These are phyloP conservation scores for Zenarchopterus dispar DNA, from an alignment of 2,797 vertebrate genomes.

Conservation along the genomic window DNA sequence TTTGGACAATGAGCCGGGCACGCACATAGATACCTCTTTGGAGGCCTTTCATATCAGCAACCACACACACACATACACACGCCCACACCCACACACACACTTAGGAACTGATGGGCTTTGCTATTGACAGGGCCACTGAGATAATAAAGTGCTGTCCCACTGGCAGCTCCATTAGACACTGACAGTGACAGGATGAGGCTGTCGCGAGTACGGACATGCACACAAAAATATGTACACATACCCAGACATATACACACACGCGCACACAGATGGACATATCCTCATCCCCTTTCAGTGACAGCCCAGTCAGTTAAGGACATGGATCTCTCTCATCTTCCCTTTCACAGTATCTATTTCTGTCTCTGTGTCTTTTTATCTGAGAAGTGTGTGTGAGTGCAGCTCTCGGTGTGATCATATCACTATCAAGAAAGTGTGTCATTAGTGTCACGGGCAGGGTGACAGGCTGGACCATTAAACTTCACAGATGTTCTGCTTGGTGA, in stretches of 20 bases:
- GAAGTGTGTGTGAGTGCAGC: slow-evolving; percentile 55
- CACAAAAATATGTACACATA: slow-evolving; percentile 36
- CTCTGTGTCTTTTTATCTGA: slow-evolving; percentile 64
- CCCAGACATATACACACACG: slow-evolving; percentile 6
- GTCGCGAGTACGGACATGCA: slow-evolving; percentile 48
- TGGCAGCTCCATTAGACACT: slow-evolving; percentile 81
- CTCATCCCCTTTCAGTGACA: slow-evolving; percentile 76
- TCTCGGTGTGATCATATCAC: slow-evolving; percentile 70
- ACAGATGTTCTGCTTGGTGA: slow-evolving; percentile 74
- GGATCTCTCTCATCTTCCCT: slow-evolving; percentile 74
- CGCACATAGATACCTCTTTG: slow-evolving; percentile 24
- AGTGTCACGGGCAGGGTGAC: slow-evolving; percentile 79
- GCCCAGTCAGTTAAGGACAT: slow-evolving; percentile 75
- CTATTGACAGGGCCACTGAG: slow-evolving; percentile 85
- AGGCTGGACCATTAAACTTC: slow-evolving; percentile 66
- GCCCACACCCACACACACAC: slow-evolving; percentile 14
- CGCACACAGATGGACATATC: slow-evolving; percentile 51
- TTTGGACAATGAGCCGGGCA: slow-evolving; percentile 31
- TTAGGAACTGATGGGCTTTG: slow-evolving; percentile 75
- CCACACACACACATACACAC: slow-evolving; percentile 18
- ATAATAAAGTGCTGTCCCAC: slow-evolving; percentile 84
- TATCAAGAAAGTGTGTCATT: slow-evolving; percentile 78
- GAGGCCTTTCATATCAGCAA: slow-evolving; percentile 16
- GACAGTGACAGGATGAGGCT: slow-evolving; percentile 82
- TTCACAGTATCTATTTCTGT: slow-evolving; percentile 74